Conservation (phyloP, 2,888 invertebrate species). For the Ceratothoa steindachneri region DNA sequence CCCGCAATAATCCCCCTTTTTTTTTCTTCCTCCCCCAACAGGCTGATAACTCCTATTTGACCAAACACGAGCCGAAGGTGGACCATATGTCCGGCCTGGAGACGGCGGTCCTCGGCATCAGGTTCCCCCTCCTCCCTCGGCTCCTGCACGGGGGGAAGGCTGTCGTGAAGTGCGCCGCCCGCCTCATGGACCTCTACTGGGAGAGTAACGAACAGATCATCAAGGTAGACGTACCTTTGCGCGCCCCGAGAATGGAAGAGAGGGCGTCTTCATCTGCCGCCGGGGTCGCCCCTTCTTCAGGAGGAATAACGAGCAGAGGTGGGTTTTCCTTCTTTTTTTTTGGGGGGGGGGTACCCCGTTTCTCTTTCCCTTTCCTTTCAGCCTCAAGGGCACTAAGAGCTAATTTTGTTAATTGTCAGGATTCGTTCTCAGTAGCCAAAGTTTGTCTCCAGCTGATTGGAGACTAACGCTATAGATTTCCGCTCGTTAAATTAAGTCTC, state of each 20-base stretch:
- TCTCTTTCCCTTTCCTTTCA: too few relatives aligned
- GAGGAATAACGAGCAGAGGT: not conserved
- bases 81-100: not conserved
- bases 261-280: not conserved
- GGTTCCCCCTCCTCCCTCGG: slow-evolving; percentile 14
- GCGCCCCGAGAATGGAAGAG: not conserved
- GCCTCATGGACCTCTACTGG: slow-evolving; percentile 15
- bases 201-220: slow-evolving; percentile 9
- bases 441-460: too few relatives aligned
- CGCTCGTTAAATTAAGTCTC: too few relatives aligned
- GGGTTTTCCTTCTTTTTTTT: too few relatives aligned
- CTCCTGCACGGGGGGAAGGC: not conserved
- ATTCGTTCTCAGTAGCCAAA: too few relatives aligned
- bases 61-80: not conserved
- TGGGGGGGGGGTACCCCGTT: too few relatives aligned
- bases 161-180: slow-evolving; percentile 11
- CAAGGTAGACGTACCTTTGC: not conserved
- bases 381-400: too few relatives aligned
- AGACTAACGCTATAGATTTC: too few relatives aligned
- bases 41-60: slow-evolving; percentile 11
- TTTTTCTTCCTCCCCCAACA: too few relatives aligned
- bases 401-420: too few relatives aligned
- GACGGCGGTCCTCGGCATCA: slow-evolving; percentile 14
- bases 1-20: too few relatives aligned
- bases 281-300: not conserved